A percentile compares a stretch with the other conserved stretches of the same genome.
phyloP scores from a whole-genome alignment of 2,888 invertebrate species.

The Cerastis leucographa region DNA sequence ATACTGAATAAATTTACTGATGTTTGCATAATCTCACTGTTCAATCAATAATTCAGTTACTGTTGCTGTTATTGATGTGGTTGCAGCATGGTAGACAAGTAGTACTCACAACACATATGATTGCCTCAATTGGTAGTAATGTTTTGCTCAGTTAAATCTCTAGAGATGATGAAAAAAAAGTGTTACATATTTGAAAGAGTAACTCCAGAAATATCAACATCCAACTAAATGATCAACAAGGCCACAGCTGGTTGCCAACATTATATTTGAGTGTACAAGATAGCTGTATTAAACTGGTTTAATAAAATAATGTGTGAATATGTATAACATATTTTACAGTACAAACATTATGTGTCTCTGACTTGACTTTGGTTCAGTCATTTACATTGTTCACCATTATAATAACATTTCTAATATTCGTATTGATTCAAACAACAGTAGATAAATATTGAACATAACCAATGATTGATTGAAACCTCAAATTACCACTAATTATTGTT shows the following conservation, averaged over 20 bases:
- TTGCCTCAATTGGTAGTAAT: constrained; percentile 11
- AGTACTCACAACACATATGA: background rate
- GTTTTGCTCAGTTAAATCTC: constrained; percentile 24
- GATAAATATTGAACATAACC: background rate
- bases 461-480: constrained; percentile 6
- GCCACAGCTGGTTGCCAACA: constrained; percentile 55
- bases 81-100: background rate
- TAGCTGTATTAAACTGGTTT: constrained; percentile 1
- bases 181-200: constrained; percentile 21
- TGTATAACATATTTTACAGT: background rate
- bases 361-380: constrained; percentile 4
- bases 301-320: constrained; percentile 7
- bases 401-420: background rate
- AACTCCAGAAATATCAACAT: constrained; percentile 45
- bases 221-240: constrained; percentile 50
- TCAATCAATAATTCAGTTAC: background rate
- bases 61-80: background rate
- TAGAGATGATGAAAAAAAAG: constrained; percentile 1
- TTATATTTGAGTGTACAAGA: constrained; percentile 22
- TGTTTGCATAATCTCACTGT: background rate
- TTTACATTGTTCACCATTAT: background rate
- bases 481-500: background rate
- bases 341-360: background rate
- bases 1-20: background rate
- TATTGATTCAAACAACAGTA: constrained; percentile 17